These are phyloP conservation scores for Sula dactylatra DNA, from an alignment of 2,113 vertebrate genomes.

Conservation along the genomic window DNA sequence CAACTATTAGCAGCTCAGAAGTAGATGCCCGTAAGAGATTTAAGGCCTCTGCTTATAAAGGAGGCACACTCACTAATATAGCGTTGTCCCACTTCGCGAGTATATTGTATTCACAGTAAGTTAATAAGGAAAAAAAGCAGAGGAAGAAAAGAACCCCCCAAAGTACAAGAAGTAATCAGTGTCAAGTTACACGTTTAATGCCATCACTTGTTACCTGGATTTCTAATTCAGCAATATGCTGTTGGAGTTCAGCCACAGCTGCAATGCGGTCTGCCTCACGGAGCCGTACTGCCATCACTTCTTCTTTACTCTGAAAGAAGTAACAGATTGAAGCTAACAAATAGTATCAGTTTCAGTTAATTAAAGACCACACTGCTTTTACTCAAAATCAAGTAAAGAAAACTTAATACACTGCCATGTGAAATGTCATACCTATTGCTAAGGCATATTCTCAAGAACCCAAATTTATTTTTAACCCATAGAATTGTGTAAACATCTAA, in stretches of 20 bases:
- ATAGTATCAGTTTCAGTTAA: background rate
- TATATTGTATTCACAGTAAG: background rate
- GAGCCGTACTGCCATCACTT: constrained; percentile 95
- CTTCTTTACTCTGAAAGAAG: constrained; percentile 88
- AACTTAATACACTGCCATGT: background rate
- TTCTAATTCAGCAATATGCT: constrained; percentile 95
- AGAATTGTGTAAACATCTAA: background rate
- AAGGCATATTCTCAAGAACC: background rate
- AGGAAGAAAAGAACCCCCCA: background rate
- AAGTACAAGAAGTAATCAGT: background rate
- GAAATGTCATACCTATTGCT: background rate
- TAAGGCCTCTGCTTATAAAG: background rate
- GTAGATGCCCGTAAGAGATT: background rate
- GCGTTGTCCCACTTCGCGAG: background rate
- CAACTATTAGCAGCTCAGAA: background rate
- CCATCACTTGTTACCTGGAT: constrained; percentile 85
- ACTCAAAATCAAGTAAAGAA: background rate
- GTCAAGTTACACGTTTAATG: background rate
- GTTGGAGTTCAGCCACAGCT: constrained; percentile 93
- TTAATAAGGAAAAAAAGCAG: background rate
- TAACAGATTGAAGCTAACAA: background rate
- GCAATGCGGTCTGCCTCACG: constrained; percentile 96
- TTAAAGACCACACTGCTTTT: background rate
- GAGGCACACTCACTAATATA: background rate
- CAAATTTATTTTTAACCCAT: background rate